Percentiles rank a stretch among this genome's conserved stretches.
phyloP scores from a whole-genome alignment of 1,140 invertebrate species.

The Hyles vespertilio region DNA sequence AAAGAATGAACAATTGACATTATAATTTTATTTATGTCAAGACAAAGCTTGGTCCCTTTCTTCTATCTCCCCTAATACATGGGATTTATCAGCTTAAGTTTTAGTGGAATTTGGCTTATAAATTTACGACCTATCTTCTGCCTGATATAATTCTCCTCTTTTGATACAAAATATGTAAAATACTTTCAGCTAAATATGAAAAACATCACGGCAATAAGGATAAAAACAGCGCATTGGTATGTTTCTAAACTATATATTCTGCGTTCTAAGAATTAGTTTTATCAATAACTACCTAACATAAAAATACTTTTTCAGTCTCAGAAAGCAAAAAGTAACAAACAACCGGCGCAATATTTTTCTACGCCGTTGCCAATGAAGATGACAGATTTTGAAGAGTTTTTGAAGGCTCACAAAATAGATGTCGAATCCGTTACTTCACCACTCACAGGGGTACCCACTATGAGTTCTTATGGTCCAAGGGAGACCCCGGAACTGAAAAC shows the following conservation, averaged over 20 bases:
- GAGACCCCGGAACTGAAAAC: background rate
- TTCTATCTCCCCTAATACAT: too few relatives aligned
- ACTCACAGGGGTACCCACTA: slow-evolving; percentile 12
- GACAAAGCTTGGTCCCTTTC: too few relatives aligned
- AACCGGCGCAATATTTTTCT: slow-evolving; percentile 40
- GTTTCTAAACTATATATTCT: background rate
- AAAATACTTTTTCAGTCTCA: background rate
- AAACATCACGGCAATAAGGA: too few relatives aligned
- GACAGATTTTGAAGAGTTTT: slow-evolving; percentile 45
- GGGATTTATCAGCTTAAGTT: too few relatives aligned
- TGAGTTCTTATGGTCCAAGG: background rate
- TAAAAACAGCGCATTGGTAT: too few relatives aligned
- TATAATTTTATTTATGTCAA: too few relatives aligned
- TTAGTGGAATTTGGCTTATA: too few relatives aligned
- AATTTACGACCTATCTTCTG: too few relatives aligned
- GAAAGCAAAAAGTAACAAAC: background rate
- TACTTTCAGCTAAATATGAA: too few relatives aligned
- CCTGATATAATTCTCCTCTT: too few relatives aligned
- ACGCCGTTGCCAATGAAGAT: slow-evolving; percentile 52
- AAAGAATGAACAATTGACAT: too few relatives aligned
- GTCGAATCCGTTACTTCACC: slow-evolving; percentile 43
- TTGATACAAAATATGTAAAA: too few relatives aligned
- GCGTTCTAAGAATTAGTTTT: background rate
- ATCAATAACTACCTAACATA: background rate
- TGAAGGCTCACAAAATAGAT: slow-evolving; percentile 43